These are phyloP conservation scores for Malurus elegans DNA, from an alignment of 2,113 vertebrate species.

Conservation along the genomic window DNA sequence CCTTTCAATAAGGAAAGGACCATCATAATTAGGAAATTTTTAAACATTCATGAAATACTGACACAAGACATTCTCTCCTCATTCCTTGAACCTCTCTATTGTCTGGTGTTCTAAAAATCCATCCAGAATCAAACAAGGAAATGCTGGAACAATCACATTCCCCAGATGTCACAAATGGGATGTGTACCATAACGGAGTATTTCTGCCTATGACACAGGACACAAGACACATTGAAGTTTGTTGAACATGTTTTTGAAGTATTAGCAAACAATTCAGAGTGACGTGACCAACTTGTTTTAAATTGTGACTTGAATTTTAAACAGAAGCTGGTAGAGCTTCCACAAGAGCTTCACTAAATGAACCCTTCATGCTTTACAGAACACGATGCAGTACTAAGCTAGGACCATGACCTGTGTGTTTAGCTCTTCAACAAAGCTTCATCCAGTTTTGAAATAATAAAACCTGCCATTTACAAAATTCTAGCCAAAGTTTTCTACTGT, in stretches of 20 bases:
- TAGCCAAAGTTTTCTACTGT: background rate
- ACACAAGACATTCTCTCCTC: slow-evolving; percentile 8
- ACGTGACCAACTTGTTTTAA: background rate
- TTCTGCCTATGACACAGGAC: slow-evolving; percentile 17
- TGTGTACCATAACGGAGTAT: background rate
- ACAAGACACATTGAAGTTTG: background rate
- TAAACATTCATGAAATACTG: slow-evolving; percentile 1
- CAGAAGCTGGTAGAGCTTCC: background rate
- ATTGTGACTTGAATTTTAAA: slow-evolving; percentile 1
- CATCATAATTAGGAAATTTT: background rate
- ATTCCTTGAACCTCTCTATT: background rate
- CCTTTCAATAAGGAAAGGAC: slow-evolving; percentile 39
- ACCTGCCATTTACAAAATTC: background rate
- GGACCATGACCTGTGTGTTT: background rate
- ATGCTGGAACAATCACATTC: background rate
- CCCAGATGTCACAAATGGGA: background rate
- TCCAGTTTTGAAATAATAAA: slow-evolving; percentile 4
- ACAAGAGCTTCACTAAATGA: background rate
- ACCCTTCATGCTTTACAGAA: background rate
- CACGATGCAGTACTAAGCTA: background rate
- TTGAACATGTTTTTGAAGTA: slow-evolving; percentile 21
- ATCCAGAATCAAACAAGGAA: background rate
- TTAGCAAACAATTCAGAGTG: slow-evolving; percentile 6
- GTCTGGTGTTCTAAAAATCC: background rate
- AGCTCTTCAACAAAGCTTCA: slow-evolving; percentile 43